A percentile compares a stretch with the other conserved stretches of the same genome.
These are phyloP conservation scores for Pipistrellus pygmaeus DNA, from an alignment of 2,797 vertebrate genomes.

Conservation along the genomic window DNA sequence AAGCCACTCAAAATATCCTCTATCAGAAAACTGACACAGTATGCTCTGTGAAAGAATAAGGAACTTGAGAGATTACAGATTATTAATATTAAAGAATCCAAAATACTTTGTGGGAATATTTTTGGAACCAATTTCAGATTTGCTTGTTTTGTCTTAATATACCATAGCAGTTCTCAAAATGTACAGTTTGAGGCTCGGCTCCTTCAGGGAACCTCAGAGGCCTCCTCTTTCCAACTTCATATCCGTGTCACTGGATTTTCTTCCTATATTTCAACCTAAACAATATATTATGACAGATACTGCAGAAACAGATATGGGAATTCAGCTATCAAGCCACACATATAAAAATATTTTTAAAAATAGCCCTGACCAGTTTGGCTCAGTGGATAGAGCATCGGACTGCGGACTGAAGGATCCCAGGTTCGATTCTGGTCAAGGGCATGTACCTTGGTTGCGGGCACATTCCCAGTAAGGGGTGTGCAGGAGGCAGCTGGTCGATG, in stretches of 20 bases:
- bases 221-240: neutral
- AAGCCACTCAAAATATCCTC: neutral
- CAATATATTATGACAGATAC: neutral
- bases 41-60: neutral
- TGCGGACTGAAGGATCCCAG: too few relatives aligned
- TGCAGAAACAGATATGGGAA: neutral
- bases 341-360: conserved; percentile 38
- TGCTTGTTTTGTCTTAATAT: neutral
- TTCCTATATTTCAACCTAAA: neutral
- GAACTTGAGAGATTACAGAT: neutral
- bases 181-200: neutral
- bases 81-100: neutral
- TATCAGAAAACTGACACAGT: neutral
- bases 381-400: too few relatives aligned
- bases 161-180: neutral
- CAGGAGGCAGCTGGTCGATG: too few relatives aligned
- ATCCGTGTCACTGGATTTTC: neutral
- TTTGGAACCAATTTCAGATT: neutral
- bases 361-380: neutral
- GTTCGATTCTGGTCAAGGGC: too few relatives aligned
- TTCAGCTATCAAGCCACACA: neutral
- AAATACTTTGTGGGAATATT: neutral
- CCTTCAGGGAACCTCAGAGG: neutral
- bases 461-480: too few relatives aligned
- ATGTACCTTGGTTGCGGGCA: too few relatives aligned